These are phyloP conservation scores for Litocranius walleri DNA, from an alignment of 2,113 vertebrate species.

Conservation along the genomic window DNA sequence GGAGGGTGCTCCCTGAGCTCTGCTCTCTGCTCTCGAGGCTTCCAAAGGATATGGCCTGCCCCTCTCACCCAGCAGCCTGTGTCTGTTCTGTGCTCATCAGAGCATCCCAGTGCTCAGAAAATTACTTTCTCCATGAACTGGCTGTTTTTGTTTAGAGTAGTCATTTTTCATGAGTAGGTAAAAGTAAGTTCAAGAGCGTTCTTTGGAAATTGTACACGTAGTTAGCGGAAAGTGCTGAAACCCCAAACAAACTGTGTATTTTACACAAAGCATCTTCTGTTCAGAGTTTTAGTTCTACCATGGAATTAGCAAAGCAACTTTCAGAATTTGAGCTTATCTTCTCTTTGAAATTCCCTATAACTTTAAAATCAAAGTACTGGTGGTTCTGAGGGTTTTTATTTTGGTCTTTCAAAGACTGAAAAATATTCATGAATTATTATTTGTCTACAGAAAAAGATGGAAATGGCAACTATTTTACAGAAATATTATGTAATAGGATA, in stretches of 20 bases:
- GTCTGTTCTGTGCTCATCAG: background rate
- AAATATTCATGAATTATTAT: background rate
- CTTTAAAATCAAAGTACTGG: background rate
- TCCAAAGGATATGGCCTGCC: background rate
- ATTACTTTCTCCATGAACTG: background rate
- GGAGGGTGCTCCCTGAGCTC: background rate
- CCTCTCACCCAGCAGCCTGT: background rate
- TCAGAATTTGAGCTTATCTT: conserved; percentile 1
- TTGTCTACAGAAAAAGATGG: background rate
- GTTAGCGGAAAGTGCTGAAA: background rate
- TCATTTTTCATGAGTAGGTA: conserved; percentile 37
- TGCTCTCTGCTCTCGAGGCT: background rate
- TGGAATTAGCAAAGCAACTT: background rate
- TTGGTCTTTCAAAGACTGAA: background rate
- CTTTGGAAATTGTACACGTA: background rate
- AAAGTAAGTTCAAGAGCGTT: background rate
- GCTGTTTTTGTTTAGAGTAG: background rate
- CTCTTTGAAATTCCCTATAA: background rate
- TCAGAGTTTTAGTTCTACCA: background rate
- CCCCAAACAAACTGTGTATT: background rate
- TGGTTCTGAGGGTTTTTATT: background rate
- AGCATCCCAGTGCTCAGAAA: background rate
- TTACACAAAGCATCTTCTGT: background rate
- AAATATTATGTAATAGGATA: background rate
- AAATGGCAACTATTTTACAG: background rate